Percentiles rank a stretch among this genome's conserved stretches.
These are phyloP conservation scores for Caenorhabditis virilis DNA, from an alignment of 2,888 invertebrate genomes.

Conservation along the genomic window DNA sequence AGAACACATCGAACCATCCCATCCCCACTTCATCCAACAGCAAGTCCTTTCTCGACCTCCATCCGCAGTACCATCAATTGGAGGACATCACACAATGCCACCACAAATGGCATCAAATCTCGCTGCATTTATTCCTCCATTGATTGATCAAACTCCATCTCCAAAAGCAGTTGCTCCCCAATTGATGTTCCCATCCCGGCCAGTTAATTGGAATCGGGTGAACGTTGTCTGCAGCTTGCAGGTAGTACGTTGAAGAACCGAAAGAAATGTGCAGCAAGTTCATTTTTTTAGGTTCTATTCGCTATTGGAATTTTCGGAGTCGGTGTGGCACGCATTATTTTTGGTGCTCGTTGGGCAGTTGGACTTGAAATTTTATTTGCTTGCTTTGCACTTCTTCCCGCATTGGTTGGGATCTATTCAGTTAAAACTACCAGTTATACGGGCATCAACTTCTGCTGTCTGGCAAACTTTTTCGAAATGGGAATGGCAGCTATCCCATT, in stretches of 20 bases:
- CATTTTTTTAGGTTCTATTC: slow-evolving; percentile 19
- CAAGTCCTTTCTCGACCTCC: slow-evolving; percentile 19
- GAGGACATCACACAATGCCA: too few relatives aligned
- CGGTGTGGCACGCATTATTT: slow-evolving; percentile 25
- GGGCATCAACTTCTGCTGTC: slow-evolving; percentile 25
- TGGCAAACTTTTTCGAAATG: slow-evolving; percentile 18
- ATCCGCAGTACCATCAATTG: slow-evolving; percentile 35
- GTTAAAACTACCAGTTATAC: slow-evolving; percentile 23
- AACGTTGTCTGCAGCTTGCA: slow-evolving; percentile 25
- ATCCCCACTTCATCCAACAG: slow-evolving; percentile 11
- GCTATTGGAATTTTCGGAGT: slow-evolving; percentile 29
- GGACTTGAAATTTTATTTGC: slow-evolving; percentile 36
- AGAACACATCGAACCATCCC: slow-evolving; percentile 5
- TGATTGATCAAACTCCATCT: slow-evolving; percentile 22
- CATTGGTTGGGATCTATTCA: slow-evolving; percentile 28
- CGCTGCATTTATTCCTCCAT: slow-evolving; percentile 12
- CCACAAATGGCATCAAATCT: slow-evolving; percentile 10
- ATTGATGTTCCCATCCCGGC: slow-evolving; percentile 13
- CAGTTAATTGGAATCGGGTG: slow-evolving; percentile 34
- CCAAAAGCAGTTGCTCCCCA: slow-evolving; percentile 25
- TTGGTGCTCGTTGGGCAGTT: slow-evolving; percentile 30
- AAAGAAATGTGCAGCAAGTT: background rate
- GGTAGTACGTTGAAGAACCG: slow-evolving; percentile 2
- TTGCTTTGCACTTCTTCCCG: slow-evolving; percentile 22
- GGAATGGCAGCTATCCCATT: slow-evolving; percentile 28